A percentile compares a stretch with the other conserved stretches of the same genome.
Evolutionary conservation across 2,113 vertebrate genomes (phyloP).

Genomic region (Campylomormyrus tamandua): DNA sequence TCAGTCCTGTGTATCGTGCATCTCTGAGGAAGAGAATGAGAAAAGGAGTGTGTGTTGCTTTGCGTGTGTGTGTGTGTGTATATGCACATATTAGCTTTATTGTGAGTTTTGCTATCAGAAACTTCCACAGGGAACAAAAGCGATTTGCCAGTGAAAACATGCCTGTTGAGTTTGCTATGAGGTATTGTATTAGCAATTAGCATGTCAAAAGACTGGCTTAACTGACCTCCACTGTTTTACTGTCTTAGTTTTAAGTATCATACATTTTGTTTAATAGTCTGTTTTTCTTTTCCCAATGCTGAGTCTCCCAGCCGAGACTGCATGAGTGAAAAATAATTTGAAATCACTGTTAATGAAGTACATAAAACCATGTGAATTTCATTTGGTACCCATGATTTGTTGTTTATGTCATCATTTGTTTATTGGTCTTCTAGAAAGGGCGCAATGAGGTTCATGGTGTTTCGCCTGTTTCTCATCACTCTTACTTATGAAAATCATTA

Average conservation of each 20-base stretch:
- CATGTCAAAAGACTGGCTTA: neutral
- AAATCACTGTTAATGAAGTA: neutral
- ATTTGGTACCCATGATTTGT: neutral
- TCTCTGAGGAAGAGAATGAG: neutral
- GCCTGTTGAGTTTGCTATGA: neutral
- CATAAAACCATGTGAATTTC: neutral
- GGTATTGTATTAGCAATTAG: neutral
- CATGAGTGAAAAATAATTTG: neutral
- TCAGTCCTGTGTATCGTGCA: neutral
- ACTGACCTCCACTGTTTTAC: constrained; percentile 1
- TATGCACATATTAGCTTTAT: neutral
- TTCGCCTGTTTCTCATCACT: neutral
- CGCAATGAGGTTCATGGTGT: neutral
- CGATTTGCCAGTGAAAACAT: neutral
- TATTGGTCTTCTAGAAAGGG: neutral
- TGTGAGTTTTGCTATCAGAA: neutral
- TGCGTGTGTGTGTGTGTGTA: neutral
- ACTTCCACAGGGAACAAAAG: neutral
- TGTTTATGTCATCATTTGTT: neutral
- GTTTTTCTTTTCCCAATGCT: neutral
- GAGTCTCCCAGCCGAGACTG: neutral
- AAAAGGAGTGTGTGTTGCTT: neutral
- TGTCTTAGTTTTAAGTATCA: neutral
- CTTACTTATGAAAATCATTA: constrained; percentile 33
- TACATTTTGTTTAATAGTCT: neutral